phyloP scores from a whole-genome alignment of 2,113 vertebrate genomes.

The Tachysurus fulvidraco region DNA sequence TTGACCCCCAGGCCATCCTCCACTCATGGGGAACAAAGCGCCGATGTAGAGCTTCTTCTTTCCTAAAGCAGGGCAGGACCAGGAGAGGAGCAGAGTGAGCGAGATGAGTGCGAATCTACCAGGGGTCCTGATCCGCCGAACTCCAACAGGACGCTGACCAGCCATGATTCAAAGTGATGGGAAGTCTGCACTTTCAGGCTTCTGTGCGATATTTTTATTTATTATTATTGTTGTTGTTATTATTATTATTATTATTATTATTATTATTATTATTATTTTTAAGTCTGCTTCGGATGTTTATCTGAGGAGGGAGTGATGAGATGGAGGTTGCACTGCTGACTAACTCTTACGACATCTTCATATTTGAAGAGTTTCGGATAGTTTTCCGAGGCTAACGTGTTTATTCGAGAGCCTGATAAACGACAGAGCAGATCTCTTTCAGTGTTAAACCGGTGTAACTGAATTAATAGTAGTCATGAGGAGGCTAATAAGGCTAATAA shows the following conservation, averaged over 20 bases:
- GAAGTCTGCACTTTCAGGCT: not conserved
- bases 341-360: not conserved
- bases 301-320: not conserved
- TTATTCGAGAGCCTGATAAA: too few relatives aligned
- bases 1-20: constrained; percentile 91
- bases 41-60: constrained; percentile 93
- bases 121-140: constrained; percentile 35
- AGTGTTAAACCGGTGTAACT: not conserved
- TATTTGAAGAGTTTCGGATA: not conserved
- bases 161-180: constrained; percentile 48
- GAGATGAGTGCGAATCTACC: constrained; percentile 41
- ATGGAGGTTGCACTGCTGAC: constrained; percentile 22
- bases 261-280: not conserved
- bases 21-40: constrained; percentile 92
- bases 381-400: not conserved
- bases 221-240: not conserved
- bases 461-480: constrained; percentile 24
- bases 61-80: constrained; percentile 76
- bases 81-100: constrained; percentile 67
- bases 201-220: not conserved
- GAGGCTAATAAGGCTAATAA: constrained; percentile 43
- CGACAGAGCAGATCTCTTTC: not conserved
- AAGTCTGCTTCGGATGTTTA: not conserved
- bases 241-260: too few relatives aligned
- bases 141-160: constrained; percentile 47